Evolutionary conservation across 2,113 vertebrate genomes (phyloP).

Genomic region (Phaethornis superciliosus): DNA sequence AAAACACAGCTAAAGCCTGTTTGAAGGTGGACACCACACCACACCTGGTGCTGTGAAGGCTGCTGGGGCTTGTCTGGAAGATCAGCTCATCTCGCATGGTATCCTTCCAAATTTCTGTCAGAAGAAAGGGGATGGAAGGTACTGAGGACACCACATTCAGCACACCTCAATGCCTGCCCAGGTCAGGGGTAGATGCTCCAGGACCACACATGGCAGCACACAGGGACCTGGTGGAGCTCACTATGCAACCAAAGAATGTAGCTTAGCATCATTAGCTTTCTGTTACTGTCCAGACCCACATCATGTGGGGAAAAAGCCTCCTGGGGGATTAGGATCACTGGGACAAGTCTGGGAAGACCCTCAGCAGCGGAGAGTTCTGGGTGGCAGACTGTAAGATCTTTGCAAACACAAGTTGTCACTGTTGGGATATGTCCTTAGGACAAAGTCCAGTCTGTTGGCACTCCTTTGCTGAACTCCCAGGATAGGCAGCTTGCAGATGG

Average conservation of each 20-base stretch:
- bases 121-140: not conserved
- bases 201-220: accelerated
- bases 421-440: not conserved
- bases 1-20: not conserved
- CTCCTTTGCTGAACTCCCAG: not conserved
- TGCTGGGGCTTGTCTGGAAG: conserved; percentile 6
- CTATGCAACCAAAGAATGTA: accelerated
- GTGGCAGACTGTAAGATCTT: not conserved
- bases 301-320: not conserved
- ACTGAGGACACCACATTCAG: not conserved
- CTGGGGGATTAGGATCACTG: not conserved
- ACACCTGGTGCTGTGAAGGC: not conserved
- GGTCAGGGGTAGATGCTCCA: not conserved
- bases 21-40: not conserved
- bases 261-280: not conserved
- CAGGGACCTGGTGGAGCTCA: accelerated
- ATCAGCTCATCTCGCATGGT: not conserved
- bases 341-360: not conserved
- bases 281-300: not conserved
- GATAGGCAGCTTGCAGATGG: not conserved
- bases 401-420: not conserved
- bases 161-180: not conserved
- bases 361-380: not conserved
- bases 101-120: not conserved
- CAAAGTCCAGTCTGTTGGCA: not conserved